Conservation (phyloP, 2,113 vertebrate species). For the Myotis lucifugus region DNA sequence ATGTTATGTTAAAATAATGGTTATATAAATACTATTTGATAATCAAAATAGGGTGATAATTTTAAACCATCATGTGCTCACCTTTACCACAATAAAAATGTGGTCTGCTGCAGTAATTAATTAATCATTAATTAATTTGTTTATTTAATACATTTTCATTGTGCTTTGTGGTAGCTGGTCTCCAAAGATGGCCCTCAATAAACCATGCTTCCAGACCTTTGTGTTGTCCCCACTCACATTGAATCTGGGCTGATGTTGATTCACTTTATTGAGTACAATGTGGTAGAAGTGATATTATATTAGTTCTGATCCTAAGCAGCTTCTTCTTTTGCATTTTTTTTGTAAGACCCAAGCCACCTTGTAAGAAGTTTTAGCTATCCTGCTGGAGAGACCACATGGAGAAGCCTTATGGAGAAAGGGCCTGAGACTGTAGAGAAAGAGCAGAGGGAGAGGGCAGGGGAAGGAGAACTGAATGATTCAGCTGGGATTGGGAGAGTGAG, state of each 20-base stretch:
- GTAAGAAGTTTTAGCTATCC: not conserved
- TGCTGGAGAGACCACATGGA: not conserved
- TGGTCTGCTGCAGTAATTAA: not conserved
- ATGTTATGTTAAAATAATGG: not conserved
- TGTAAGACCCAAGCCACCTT: not conserved
- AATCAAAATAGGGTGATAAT: not conserved
- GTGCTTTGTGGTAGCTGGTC: not conserved
- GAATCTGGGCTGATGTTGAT: not conserved
- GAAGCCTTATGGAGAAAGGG: not conserved
- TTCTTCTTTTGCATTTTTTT: not conserved
- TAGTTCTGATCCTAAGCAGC: not conserved
- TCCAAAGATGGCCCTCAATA: not conserved
- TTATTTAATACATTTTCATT: slow-evolving; percentile 17
- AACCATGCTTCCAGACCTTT: not conserved
- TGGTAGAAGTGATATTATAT: not conserved
- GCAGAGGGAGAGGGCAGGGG: not conserved
- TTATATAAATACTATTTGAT: not conserved
- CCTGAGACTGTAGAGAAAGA: not conserved
- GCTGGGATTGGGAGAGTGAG: not conserved
- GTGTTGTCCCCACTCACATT: not conserved
- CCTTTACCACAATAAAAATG: slow-evolving; percentile 2
- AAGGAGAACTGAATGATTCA: not conserved
- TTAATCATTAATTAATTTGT: not conserved
- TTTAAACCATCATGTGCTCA: not conserved
- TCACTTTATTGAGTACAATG: not conserved